A percentile compares a stretch with the other conserved stretches of the same genome.
These are phyloP conservation scores for Aurelia sp. DNA, from an alignment of 30 jellyfish, hydroid and myxozoan species.

Conservation along the genomic window DNA sequence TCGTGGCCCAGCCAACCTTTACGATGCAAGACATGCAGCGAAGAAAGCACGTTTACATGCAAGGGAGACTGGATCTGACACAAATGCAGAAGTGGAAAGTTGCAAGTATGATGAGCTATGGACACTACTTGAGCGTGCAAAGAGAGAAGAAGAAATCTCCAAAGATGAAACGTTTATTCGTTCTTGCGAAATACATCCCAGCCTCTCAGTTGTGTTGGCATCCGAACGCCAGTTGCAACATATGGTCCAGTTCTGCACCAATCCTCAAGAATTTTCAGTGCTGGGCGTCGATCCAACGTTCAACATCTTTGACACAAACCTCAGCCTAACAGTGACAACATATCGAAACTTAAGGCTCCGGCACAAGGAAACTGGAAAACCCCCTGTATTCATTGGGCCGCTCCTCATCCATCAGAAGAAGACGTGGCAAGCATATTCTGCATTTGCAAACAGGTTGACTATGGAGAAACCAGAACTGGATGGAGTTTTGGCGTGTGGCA, in stretches of 20 bases:
- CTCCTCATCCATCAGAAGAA: slow-evolving; percentile 5
- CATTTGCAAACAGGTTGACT: not conserved
- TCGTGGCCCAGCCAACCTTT: slow-evolving; percentile 23
- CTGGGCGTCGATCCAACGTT: slow-evolving; percentile 8
- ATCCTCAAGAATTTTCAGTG: slow-evolving; percentile 6
- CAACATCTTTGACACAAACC: not conserved
- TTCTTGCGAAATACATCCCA: slow-evolving; percentile 13
- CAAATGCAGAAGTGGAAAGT: not conserved
- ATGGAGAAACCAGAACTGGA: slow-evolving; percentile 10
- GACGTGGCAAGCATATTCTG: slow-evolving; percentile 5
- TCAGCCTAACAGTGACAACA: slow-evolving; percentile 16
- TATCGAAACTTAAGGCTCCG: slow-evolving; percentile 6
- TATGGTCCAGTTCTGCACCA: slow-evolving; percentile 10
- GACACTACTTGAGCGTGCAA: slow-evolving; percentile 6
- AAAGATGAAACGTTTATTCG: slow-evolving; percentile 11
- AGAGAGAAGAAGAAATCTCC: slow-evolving; percentile 15
- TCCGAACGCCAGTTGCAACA: slow-evolving; percentile 4
- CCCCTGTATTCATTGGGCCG: slow-evolving; percentile 33
- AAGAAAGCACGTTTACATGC: slow-evolving; percentile 1
- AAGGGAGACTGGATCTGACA: not conserved
- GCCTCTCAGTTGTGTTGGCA: slow-evolving; percentile 10
- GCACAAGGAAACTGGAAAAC: slow-evolving; percentile 2
- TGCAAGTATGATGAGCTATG: not conserved
- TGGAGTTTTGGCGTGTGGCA: slow-evolving; percentile 18
- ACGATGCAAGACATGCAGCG: slow-evolving; percentile 2